A percentile compares a stretch with the other conserved stretches of the same genome.
phyloP scores from a whole-genome alignment of 1,140 invertebrate species.

The Ceratina calcarata region DNA sequence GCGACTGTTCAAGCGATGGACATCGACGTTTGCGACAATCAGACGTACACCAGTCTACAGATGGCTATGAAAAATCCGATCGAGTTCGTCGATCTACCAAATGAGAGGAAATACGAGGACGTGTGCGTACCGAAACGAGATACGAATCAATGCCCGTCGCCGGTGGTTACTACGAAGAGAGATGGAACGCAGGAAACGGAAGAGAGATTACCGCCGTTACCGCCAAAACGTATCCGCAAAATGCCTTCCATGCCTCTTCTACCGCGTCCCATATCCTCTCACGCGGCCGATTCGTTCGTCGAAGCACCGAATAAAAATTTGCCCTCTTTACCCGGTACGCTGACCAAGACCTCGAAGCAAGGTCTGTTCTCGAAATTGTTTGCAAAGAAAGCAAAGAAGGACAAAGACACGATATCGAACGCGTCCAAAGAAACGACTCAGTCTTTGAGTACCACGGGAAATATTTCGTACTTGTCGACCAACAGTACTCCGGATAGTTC shows the following conservation, averaged over 20 bases:
- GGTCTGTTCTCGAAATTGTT: conserved; percentile 86
- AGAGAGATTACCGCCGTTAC: conserved; percentile 87
- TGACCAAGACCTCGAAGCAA: conserved; percentile 82
- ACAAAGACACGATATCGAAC: conserved; percentile 69
- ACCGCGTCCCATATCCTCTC: conserved; percentile 77
- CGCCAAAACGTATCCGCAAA: conserved; percentile 89
- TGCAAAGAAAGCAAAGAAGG: conserved; percentile 77
- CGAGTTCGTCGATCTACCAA: conserved; percentile 80
- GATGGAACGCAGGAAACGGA: conserved; percentile 80
- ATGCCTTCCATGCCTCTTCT: conserved; percentile 78
- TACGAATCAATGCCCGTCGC: conserved; percentile 36
- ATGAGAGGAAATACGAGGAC: conserved; percentile 82
- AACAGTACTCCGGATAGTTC: conserved; percentile 39
- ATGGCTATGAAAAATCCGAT: conserved; percentile 92
- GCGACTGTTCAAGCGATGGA: conserved; percentile 75
- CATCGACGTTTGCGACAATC: conserved; percentile 86
- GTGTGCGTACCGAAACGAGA: conserved; percentile 62
- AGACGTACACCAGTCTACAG: conserved; percentile 90
- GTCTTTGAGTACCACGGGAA: conserved; percentile 34
- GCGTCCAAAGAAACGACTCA: conserved; percentile 43
- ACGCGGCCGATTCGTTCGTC: conserved; percentile 59
- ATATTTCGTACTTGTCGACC: conserved; percentile 38
- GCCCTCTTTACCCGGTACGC: conserved; percentile 75
- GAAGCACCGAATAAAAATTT: conserved; percentile 74
- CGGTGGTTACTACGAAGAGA: conserved; percentile 69